Base-by-base conservation (phyloP, 2,113 vertebrate species). In the Apteryx owenii region DNA sequence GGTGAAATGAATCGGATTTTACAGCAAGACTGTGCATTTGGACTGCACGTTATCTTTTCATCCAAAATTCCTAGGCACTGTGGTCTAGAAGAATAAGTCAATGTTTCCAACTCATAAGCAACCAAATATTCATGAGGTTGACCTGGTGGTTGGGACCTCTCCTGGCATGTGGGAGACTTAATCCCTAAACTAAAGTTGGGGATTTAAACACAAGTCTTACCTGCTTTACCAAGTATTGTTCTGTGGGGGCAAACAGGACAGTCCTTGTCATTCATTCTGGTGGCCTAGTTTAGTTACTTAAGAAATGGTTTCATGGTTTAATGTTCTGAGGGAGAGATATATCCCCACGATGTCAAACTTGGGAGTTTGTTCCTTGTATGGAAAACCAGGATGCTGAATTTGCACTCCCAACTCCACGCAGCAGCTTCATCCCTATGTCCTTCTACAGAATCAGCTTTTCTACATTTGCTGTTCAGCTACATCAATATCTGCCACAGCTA, bases 91-190 rank as follows among this genome's bases (percentile, higher is more conserved):
- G 48, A 94, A 15, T 38, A 65, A 90, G 48, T 16, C 9, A 33
- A 18, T 31, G 15, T 36, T 90, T 89, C 72, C 54, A 44, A 36
- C 66, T 48, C 1, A 0, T 53, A 92, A 81, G 72, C 92, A 96
- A 81, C 20, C 33, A 91, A 89, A 76, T 70, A 84, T 9, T 83
- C 23, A 29, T 22, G 15, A 90, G 44, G 90, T 12, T 81, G 92
- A 86, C 40, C 62, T 36, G 22, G 18, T 66, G 22, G 64, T 66
- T 78, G 77, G 42, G 36, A 84, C 33, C 40, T 53, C 22, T 88
- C 13, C 54, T n/a, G 44, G 11, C 29, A 81, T 28, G 44, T 40
- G 11, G 9, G 50, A 90, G 15, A 84, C 16, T 16, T 36, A 58
- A 78, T 54, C 18, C 11, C n/a, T 86, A 54, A 11, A 21, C 68